Base-by-base conservation (phyloP, 2,888 invertebrate species). In the Creontiades dilutus region DNA sequence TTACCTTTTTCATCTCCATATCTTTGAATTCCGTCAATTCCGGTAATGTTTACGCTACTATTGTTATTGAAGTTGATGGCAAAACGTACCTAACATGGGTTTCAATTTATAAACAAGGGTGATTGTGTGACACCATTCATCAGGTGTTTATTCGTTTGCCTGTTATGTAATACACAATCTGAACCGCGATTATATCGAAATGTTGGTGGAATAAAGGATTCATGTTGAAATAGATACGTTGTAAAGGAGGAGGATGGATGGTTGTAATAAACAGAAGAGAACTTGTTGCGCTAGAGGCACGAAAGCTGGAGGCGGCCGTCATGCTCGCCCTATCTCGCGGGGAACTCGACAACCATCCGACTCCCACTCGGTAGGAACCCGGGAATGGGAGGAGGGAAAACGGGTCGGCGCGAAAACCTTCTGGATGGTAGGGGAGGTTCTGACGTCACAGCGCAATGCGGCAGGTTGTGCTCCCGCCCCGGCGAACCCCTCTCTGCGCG, bases 401-500 rank as follows among this genome's bases (percentile, higher is more conserved):
- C 27, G 23, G 23, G 23, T 52, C 14, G 68, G 68, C 68, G 68
- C 23, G 68, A 68, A 68, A 68, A 68, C 68, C 68, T 68, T 78
- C 47, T 78, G n/a, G 16, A 19, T 27, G 46, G 46, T 3, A 46
- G 78, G 78, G 78, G 46, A 13, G 14, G 23, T 23, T 4, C 14
- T 82, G 82, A 82, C 82, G 82, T 82, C 82, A 82, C 82, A n/a
- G 82, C 82, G 82, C 82, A 82, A 47, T 82, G 82, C 82, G 82
- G 82, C 48, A 68, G 19, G 68, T 19, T 68, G 23, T 61, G 27
- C 19, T 19, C 19, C 68, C 68, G 19, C 11, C 23, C 68, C 19
- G 19, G 5, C 61, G 4, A 11, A 68, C 19, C 19, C 68, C 82
- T 37, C 78, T 46, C 23, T 19, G 68, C 68, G 68, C 12, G 68